These are phyloP conservation scores for Rhynchophorus ferrugineus DNA, from an alignment of 1,140 invertebrate genomes.

Conservation along the genomic window DNA sequence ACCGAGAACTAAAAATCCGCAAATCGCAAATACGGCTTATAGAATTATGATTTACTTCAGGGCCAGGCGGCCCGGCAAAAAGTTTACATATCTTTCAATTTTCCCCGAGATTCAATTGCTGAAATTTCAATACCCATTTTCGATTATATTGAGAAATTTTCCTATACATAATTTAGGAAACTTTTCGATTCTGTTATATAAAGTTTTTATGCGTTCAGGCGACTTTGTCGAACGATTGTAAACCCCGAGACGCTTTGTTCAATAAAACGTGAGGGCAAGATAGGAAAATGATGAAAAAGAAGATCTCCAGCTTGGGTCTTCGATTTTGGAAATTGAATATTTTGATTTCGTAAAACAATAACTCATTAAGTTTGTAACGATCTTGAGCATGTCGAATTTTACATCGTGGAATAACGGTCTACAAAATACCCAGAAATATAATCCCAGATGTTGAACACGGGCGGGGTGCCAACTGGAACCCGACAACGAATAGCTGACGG, in stretches of 20 bases:
- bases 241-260: constrained; percentile 7
- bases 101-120: constrained; percentile 17
- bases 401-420: no score
- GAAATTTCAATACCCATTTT: constrained; percentile 22
- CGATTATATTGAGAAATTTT: constrained; percentile 21
- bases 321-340: no score
- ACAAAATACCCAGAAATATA: no score
- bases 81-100: constrained; percentile 21
- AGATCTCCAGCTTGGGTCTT: no score
- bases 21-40: constrained; percentile 15
- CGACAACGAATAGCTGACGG: no score
- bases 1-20: constrained; percentile 3
- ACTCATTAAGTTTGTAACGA: no score
- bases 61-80: constrained; percentile 11
- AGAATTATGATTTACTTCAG: constrained; percentile 19
- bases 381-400: no score
- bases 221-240: constrained; percentile 6
- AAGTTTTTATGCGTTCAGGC: constrained; percentile 9
- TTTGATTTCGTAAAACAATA: no score
- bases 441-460: no score
- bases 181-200: constrained; percentile 19
- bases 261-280: constrained; percentile 8
- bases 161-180: constrained; percentile 22
- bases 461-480: no score
- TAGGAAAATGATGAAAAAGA: no score